phyloP scores from a whole-genome alignment of 53 echinoderm and acorn worm species.

The Arbacia lixula region DNA sequence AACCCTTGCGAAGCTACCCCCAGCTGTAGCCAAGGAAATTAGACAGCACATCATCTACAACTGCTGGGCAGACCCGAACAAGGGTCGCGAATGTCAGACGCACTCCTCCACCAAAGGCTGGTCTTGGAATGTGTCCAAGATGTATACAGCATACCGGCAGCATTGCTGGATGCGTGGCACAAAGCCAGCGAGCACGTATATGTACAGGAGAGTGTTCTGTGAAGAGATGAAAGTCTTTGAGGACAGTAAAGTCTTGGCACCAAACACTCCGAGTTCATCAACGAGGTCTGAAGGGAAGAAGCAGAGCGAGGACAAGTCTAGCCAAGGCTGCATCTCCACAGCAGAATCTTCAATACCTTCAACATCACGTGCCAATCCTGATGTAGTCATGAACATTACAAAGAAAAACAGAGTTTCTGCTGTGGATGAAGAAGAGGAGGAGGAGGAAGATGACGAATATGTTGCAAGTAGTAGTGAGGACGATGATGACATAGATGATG shows the following conservation, averaged over 20 bases:
- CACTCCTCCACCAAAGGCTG: slow-evolving; percentile 38
- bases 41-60: slow-evolving; percentile 54
- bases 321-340: not conserved
- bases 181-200: slow-evolving; percentile 41
- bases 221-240: slow-evolving; percentile 41
- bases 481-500: slow-evolving; percentile 22
- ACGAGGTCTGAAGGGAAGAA: slow-evolving; percentile 20
- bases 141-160: slow-evolving; percentile 32
- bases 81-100: slow-evolving; percentile 24
- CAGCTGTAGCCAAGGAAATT: slow-evolving; percentile 28
- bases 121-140: slow-evolving; percentile 53
- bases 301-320: not conserved
- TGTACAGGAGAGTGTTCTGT: slow-evolving; percentile 49
- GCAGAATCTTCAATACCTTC: not conserved
- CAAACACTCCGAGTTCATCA: slow-evolving; percentile 23
- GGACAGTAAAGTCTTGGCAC: not conserved
- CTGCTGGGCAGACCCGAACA: slow-evolving; percentile 51
- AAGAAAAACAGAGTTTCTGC: too few species aligned
- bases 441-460: slow-evolving; percentile 17
- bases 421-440: not conserved
- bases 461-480: slow-evolving; percentile 24
- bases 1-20: slow-evolving; percentile 32
- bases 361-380: not conserved
- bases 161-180: slow-evolving; percentile 7
- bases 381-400: not conserved